A percentile compares a stretch with the other conserved stretches of the same genome.
These are phyloP conservation scores for Anguilla pacifica DNA, from an alignment of 2,797 vertebrate species.

Conservation along the genomic window DNA sequence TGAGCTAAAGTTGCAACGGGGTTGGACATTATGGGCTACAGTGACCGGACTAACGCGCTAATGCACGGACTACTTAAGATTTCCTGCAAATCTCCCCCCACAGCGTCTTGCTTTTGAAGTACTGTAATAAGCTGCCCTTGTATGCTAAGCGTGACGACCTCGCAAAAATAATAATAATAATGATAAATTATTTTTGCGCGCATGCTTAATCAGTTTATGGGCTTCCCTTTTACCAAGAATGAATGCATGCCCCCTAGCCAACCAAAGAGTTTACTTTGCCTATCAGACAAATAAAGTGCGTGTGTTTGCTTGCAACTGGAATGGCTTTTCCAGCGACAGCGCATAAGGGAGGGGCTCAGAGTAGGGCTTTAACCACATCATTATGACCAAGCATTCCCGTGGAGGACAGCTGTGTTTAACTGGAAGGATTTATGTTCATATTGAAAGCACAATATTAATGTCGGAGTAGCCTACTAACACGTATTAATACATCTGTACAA, in stretches of 20 bases:
- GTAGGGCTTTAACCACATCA: slow-evolving; percentile 42
- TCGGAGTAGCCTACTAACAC: too few relatives aligned
- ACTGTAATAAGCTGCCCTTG: too few relatives aligned
- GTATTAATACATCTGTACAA: too few relatives aligned
- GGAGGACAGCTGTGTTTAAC: background rate
- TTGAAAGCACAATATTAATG: background rate
- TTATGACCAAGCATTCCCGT: slow-evolving; percentile 56
- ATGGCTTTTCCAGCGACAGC: background rate
- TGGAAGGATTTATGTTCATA: background rate
- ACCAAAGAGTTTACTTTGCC: background rate
- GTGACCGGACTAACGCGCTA: too few relatives aligned
- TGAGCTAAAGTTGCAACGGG: too few relatives aligned
- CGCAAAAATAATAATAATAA: too few relatives aligned
- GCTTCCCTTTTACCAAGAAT: background rate
- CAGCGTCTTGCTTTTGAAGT: too few relatives aligned
- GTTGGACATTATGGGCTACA: too few relatives aligned
- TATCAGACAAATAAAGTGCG: background rate
- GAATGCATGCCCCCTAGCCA: background rate
- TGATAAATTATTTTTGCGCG: background rate
- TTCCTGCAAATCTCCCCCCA: too few relatives aligned
- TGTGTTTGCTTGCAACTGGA: background rate
- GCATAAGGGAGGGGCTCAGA: slow-evolving; percentile 33
- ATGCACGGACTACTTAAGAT: too few relatives aligned
- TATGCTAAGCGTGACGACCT: too few relatives aligned
- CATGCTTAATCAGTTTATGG: background rate